Conservation (phyloP, 2,888 invertebrate species). For the Zele albiditarsus region DNA sequence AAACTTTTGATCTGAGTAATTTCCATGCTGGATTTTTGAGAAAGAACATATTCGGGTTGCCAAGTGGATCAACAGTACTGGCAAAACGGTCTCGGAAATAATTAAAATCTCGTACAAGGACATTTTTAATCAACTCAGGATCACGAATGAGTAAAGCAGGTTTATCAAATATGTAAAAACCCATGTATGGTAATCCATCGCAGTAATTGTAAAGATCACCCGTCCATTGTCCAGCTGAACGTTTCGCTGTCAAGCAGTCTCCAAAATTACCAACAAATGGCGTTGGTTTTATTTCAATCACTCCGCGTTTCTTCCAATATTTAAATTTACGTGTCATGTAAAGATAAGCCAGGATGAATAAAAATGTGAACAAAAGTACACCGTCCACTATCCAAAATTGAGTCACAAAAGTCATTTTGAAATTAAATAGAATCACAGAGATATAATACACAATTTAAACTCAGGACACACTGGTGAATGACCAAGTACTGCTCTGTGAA, state of each 20-base stretch:
- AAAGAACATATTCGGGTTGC: conserved; percentile 71
- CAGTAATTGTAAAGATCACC: conserved; percentile 66
- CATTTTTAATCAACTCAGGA: conserved; percentile 72
- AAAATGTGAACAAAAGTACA: conserved; percentile 47
- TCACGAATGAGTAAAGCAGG: conserved; percentile 73
- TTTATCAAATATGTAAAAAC: conserved; percentile 70
- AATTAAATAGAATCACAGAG: background rate
- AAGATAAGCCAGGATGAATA: conserved; percentile 53
- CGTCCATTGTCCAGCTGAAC: conserved; percentile 65
- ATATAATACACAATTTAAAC: too few relatives aligned
- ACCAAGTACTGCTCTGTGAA: too few relatives aligned
- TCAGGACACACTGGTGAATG: too few relatives aligned
- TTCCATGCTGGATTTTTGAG: conserved; percentile 73
- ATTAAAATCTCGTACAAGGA: conserved; percentile 74
- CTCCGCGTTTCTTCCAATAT: conserved; percentile 68
- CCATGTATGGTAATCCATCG: conserved; percentile 67
- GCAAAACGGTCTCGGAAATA: conserved; percentile 69
- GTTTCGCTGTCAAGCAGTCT: conserved; percentile 62
- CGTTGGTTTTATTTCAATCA: conserved; percentile 68
- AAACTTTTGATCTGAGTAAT: conserved; percentile 69
- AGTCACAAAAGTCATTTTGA: conserved; percentile 57
- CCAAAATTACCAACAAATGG: conserved; percentile 72
- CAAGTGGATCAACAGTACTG: conserved; percentile 68
- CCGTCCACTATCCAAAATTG: conserved; percentile 57
- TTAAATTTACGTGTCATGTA: conserved; percentile 63